Evolutionary conservation across 2,888 invertebrate genomes (phyloP), one percentile per base, ranked within the genome.

Genomic region (Cheilosia vernalis): DNA sequence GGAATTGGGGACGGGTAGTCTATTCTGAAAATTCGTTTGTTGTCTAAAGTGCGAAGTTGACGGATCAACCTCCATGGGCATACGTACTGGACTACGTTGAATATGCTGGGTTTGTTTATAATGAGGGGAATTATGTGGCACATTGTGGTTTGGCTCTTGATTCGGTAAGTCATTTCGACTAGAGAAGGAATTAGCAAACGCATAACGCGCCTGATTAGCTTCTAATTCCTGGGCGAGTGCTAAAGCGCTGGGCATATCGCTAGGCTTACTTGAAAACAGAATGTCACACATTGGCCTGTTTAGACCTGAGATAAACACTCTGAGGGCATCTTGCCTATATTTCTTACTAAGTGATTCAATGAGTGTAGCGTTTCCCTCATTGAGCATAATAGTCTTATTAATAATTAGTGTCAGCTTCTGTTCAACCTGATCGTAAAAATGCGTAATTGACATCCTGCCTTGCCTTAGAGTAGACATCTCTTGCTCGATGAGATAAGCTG

Each of bases 341-440:
- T 42, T 13, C 4, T 42, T 15, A 49, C 77, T 82, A n/a, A 87
- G 51, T 3, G 76, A 47, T 9, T 77, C 56, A 21, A 73, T 72
- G 19, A 85, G 53, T 24, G 19, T 58, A 21, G 51, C 17, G n/a
- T 37, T 58, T 4, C 69, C 53, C 10, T 87, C 82, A 51, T 49
- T 17, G 0, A 63, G 44, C 87, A 87, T 87, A 7, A 81, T 76
- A 3, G 70, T 84, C 30, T 87, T 88, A 63, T 87, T 87, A 13
- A 76, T 55, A 24, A 88, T 47, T 6, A 86, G 30, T 1, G 87
- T 77, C 24, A 87, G 49, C 33, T 80, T 87, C 51, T 64, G 61
- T 60, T 87, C 87, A 2, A 85, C 76, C 24, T 74, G 79, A 58
- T 87, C 85, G 44, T 76, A 88, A 40, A 81, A 88, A 33, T 87